Percentiles rank a stretch among this genome's conserved stretches.
These are phyloP conservation scores for Gobionotothen gibberifrons DNA, from an alignment of 2,797 vertebrate genomes.

Conservation along the genomic window DNA sequence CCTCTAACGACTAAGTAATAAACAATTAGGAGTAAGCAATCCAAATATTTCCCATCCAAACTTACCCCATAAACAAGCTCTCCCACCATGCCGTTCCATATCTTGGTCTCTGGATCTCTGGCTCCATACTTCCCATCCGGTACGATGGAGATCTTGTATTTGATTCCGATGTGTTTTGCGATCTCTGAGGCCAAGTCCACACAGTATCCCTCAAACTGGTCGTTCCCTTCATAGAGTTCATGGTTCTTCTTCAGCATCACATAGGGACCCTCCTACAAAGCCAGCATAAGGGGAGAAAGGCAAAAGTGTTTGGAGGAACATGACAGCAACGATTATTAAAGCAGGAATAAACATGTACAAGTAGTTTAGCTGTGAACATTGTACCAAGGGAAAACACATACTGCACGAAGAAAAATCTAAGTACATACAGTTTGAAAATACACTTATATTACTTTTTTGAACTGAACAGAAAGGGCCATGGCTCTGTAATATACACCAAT, in stretches of 20 bases:
- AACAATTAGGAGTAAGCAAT: not conserved
- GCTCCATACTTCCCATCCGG: slow-evolving; percentile 99
- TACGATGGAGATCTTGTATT: slow-evolving; percentile 99
- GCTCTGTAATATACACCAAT: not conserved
- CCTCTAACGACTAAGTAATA: not conserved
- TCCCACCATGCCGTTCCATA: slow-evolving; percentile 99
- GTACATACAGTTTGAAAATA: slow-evolving; percentile 13
- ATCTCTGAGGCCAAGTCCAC: slow-evolving; percentile 99
- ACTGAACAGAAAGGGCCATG: not conserved
- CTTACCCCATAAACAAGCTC: slow-evolving; percentile 99
- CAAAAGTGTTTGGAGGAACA: slow-evolving; percentile 74
- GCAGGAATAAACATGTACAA: not conserved
- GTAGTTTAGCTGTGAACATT: slow-evolving; percentile 18
- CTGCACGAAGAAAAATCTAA: not conserved
- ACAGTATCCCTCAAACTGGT: slow-evolving; percentile 98
- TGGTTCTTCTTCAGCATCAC: slow-evolving; percentile 99
- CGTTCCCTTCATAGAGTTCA: slow-evolving; percentile 97
- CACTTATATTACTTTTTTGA: not conserved
- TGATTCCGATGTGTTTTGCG: slow-evolving; percentile 98
- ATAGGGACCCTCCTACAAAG: slow-evolving; percentile 97
- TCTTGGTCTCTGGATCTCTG: slow-evolving; percentile 97
- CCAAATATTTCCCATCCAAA: not conserved
- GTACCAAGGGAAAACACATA: not conserved
- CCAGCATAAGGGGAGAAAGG: slow-evolving; percentile 67
- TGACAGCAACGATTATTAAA: slow-evolving; percentile 24